Evolutionary conservation across 2,797 vertebrate genomes (phyloP).

Genomic region (Micropoecilia bifurca): DNA sequence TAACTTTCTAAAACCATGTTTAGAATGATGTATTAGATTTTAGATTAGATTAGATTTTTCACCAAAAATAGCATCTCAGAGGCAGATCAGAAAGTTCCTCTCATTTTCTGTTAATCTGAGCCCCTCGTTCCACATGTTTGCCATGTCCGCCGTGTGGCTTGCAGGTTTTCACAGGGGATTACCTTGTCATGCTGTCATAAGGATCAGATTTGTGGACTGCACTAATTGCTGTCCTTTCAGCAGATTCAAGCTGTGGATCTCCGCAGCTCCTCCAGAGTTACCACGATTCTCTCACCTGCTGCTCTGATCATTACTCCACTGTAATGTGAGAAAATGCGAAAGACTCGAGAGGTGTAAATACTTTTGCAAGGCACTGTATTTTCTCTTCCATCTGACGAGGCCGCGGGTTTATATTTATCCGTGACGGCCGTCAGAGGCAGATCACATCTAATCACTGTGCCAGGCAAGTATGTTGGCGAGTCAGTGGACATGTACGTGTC

Average conservation of each 20-base stretch:
- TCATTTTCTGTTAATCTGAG: neutral
- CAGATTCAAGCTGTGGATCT: neutral
- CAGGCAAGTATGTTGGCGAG: conserved; percentile 57
- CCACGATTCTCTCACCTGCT: too few relatives aligned
- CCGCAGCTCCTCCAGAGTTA: neutral
- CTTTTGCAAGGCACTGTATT: neutral
- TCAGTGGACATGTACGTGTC: conserved; percentile 50
- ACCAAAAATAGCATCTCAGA: neutral
- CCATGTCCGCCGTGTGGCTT: neutral
- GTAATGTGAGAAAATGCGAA: too few relatives aligned
- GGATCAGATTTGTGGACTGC: neutral
- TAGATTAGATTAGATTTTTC: neutral
- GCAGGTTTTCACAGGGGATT: neutral
- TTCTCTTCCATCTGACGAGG: conserved; percentile 14
- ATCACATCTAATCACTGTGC: conserved; percentile 51
- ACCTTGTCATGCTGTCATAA: neutral
- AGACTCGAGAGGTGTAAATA: too few relatives aligned
- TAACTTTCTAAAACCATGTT: neutral
- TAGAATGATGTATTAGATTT: neutral
- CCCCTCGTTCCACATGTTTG: neutral
- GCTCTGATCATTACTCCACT: too few relatives aligned
- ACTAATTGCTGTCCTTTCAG: neutral
- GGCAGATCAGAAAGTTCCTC: neutral
- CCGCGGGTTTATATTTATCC: conserved; percentile 16
- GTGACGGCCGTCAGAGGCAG: conserved; percentile 34